Evolutionary conservation across 1,140 invertebrate genomes (phyloP).

Genomic region (Drosophila pruinosa): DNA sequence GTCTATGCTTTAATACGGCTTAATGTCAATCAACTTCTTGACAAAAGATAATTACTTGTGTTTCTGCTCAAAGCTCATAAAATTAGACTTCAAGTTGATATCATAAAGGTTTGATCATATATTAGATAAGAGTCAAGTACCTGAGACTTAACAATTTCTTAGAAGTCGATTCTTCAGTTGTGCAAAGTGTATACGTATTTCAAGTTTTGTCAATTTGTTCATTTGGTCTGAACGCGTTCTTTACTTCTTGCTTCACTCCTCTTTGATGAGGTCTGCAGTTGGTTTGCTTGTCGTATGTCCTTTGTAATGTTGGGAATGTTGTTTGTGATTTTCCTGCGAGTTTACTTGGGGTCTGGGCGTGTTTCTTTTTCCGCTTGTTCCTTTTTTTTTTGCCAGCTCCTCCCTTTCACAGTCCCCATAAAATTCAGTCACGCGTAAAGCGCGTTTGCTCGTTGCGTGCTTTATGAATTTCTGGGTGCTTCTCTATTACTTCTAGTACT

Average conservation of each 20-base stretch:
- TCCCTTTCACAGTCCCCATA: not conserved
- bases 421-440: conserved; percentile 69
- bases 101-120: not conserved
- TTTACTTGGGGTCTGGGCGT: conserved; percentile 44
- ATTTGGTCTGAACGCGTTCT: conserved; percentile 4
- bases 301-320: conserved; percentile 65
- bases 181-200: conserved; percentile 15
- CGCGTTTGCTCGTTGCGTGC: conserved; percentile 56
- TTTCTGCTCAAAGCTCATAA: not conserved
- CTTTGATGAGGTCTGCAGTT: not conserved
- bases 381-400: not conserved
- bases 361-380: conserved; percentile 24
- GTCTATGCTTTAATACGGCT: not conserved
- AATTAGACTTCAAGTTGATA: not conserved
- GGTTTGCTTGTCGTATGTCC: conserved; percentile 8
- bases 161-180: conserved; percentile 4
- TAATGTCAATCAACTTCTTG: not conserved
- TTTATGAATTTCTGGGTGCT: conserved; percentile 64
- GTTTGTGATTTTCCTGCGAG: conserved; percentile 67
- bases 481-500: conserved; percentile 58
- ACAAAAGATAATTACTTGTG: not conserved
- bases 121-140: not conserved
- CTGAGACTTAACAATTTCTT: not conserved
- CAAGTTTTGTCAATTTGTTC: conserved; percentile 21
- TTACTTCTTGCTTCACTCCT: not conserved